Evolutionary conservation across 2,797 vertebrate species (phyloP).

Genomic region (Xyrichtys novacula): DNA sequence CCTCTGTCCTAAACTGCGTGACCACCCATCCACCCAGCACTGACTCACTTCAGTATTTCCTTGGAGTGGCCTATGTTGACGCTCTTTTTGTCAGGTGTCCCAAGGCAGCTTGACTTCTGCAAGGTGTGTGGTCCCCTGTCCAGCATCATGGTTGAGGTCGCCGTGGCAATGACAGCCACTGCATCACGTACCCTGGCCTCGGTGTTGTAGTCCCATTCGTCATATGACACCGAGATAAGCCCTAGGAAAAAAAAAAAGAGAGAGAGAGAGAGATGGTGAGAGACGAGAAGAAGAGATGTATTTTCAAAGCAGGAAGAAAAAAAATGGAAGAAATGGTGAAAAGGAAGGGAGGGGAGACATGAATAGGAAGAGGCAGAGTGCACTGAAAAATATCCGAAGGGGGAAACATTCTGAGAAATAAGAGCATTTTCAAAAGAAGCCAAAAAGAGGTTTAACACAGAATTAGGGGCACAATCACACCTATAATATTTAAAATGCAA

Average conservation of each 20-base stretch:
- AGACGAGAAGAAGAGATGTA: slow-evolving; percentile 46
- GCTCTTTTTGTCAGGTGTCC: slow-evolving; percentile 93
- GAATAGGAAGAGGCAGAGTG: slow-evolving; percentile 40
- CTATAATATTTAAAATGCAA: slow-evolving; percentile 17
- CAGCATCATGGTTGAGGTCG: slow-evolving; percentile 98
- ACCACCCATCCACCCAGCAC: neutral
- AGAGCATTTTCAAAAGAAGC: slow-evolving; percentile 42
- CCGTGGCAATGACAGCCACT: slow-evolving; percentile 98
- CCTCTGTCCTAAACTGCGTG: neutral
- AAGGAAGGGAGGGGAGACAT: slow-evolving; percentile 25
- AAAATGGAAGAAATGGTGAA: slow-evolving; percentile 9
- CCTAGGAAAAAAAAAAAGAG: slow-evolving; percentile 77
- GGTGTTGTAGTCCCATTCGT: slow-evolving; percentile 99
- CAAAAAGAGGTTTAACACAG: slow-evolving; percentile 34
- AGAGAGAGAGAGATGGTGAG: slow-evolving; percentile 22
- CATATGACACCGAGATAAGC: slow-evolving; percentile 98
- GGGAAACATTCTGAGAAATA: slow-evolving; percentile 32
- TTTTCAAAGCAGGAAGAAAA: slow-evolving; percentile 14
- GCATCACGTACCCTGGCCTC: slow-evolving; percentile 97
- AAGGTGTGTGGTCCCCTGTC: slow-evolving; percentile 97
- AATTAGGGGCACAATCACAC: slow-evolving; percentile 46
- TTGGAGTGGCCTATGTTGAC: slow-evolving; percentile 82
- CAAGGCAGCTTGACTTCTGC: slow-evolving; percentile 96
- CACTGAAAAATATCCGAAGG: slow-evolving; percentile 48
- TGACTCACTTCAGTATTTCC: slow-evolving; percentile 87